Conservation (phyloP, 1,140 invertebrate genomes). For the Tetraneura akinire region DNA sequence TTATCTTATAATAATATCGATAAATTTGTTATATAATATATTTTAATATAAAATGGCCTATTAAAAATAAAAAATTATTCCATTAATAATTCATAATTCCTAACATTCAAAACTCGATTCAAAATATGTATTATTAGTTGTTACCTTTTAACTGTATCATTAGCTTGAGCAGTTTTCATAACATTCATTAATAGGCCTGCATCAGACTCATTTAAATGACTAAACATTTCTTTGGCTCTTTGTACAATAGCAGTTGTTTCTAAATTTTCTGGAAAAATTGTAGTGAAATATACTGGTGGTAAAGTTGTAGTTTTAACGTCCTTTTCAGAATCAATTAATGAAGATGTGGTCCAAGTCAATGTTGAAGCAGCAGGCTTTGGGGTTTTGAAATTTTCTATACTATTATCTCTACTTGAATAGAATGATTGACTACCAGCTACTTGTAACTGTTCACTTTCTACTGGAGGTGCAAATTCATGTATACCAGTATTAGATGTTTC, state of each 20-base stretch:
- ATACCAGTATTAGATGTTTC: conserved; percentile 3
- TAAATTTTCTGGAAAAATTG: background rate
- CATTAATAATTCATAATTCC: no score
- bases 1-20: no score
- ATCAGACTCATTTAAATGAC: conserved; percentile 73
- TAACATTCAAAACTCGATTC: no score
- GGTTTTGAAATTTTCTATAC: background rate
- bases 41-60: no score
- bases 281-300: conserved; percentile 35
- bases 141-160: conserved; percentile 62
- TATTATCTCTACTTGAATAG: conserved; percentile 58
- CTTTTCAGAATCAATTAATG: background rate
- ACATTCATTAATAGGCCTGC: conserved; percentile 73
- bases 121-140: no score
- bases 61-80: no score
- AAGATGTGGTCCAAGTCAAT: conserved; percentile 10
- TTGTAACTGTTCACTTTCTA: conserved; percentile 55
- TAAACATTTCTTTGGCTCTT: conserved; percentile 71
- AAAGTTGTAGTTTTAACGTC: conserved; percentile 21
- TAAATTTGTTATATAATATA: no score
- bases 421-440: conserved; percentile 56
- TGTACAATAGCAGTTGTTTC: conserved; percentile 61
- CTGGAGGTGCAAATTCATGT: conserved; percentile 41
- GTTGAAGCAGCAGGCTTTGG: background rate
- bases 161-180: conserved; percentile 77